A percentile compares a stretch with the other conserved stretches of the same genome.
Conservation (phyloP, 2,888 invertebrate species). For the Acrobasis suavella region DNA sequence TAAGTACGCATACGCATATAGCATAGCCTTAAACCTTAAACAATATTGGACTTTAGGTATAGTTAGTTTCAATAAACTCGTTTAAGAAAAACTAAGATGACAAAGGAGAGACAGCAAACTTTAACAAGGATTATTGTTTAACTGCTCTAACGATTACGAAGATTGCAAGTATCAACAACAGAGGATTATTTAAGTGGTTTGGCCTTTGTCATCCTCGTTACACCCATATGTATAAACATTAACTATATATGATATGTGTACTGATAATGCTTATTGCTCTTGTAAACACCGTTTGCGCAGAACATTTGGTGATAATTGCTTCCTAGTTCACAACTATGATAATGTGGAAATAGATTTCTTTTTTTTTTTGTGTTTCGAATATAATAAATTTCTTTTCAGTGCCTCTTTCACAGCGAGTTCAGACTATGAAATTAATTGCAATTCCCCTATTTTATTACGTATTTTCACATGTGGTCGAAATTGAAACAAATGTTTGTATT, state of each 20-base stretch:
- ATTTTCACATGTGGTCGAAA: too few relatives aligned
- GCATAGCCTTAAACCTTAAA: too few relatives aligned
- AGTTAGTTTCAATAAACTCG: too few relatives aligned
- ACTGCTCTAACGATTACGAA: neutral
- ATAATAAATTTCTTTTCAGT: too few relatives aligned
- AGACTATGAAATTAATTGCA: too few relatives aligned
- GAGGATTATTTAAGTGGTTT: conserved; percentile 14
- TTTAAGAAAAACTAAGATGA: neutral
- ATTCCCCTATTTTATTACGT: too few relatives aligned
- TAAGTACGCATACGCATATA: too few relatives aligned
- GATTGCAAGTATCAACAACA: neutral
- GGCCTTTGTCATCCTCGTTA: conserved; percentile 12
- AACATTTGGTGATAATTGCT: conserved; percentile 2
- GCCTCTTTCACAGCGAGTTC: too few relatives aligned
- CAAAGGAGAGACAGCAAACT: neutral
- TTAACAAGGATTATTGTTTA: neutral
- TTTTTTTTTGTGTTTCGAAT: neutral
- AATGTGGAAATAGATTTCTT: neutral
- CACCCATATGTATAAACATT: neutral
- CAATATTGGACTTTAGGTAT: too few relatives aligned
- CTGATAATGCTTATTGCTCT: conserved; percentile 6
- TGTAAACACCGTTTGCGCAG: conserved; percentile 7
- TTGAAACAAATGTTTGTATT: too few relatives aligned
- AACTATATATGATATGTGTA: neutral
- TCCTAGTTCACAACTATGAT: neutral